Evolutionary conservation across 2,888 invertebrate species (phyloP).

Genomic region (Alloplasta piceator): DNA sequence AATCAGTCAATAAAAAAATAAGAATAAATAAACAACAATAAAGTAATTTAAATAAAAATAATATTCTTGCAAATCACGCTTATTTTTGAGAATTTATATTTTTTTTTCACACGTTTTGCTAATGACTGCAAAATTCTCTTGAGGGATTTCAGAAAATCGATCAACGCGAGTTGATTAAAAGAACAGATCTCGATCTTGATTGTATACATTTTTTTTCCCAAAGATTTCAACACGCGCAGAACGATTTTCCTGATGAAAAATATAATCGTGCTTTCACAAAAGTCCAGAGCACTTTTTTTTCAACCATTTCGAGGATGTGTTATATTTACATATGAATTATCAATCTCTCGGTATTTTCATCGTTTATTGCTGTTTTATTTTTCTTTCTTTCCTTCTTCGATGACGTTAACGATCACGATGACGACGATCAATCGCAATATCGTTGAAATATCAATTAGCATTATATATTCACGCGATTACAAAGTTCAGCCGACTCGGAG

Average conservation of each 20-base stretch:
- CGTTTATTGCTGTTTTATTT: conserved; percentile 36
- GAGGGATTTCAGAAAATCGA: neutral
- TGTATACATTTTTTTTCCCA: neutral
- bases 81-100: neutral
- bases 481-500: conserved; percentile 57
- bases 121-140: conserved; percentile 4
- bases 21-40: too few species aligned
- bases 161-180: neutral
- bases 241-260: neutral
- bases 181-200: neutral
- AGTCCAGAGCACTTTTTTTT: conserved; percentile 27
- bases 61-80: too few species aligned
- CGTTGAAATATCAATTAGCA: conserved; percentile 46
- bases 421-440: conserved; percentile 38
- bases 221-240: neutral
- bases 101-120: neutral
- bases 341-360: conserved; percentile 55
- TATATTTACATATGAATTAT: conserved; percentile 37
- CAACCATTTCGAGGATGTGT: conserved; percentile 20
- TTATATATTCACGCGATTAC: conserved; percentile 40
- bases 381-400: conserved; percentile 1
- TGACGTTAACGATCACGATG: conserved; percentile 14
- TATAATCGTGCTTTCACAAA: conserved; percentile 6
- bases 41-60: too few species aligned
- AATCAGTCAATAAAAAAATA: too few species aligned